phyloP scores from a whole-genome alignment of 2,113 vertebrate species.

The Notechis scutatus region DNA sequence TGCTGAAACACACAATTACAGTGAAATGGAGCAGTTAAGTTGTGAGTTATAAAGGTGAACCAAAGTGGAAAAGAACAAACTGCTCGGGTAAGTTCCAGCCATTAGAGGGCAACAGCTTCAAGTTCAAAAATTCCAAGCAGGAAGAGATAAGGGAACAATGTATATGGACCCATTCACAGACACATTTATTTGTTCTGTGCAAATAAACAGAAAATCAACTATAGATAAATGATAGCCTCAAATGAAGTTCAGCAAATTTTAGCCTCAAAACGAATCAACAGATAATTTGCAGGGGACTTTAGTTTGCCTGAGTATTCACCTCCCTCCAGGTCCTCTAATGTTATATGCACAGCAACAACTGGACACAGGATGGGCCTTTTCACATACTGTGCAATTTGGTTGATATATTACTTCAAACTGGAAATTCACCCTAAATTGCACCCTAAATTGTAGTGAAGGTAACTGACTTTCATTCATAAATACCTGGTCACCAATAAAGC shows the following conservation, averaged over 20 bases:
- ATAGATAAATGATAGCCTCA: not conserved
- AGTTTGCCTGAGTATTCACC: not conserved
- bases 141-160: not conserved
- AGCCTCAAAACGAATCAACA: not conserved
- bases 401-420: not conserved
- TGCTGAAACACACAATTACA: not conserved
- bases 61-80: not conserved
- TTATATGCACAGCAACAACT: not conserved
- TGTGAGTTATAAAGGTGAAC: rapidly evolving
- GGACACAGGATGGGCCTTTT: not conserved
- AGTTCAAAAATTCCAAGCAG: not conserved
- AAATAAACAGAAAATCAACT: not conserved
- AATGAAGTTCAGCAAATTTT: not conserved
- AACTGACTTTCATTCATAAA: not conserved
- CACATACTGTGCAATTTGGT: not conserved
- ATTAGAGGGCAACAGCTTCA: not conserved
- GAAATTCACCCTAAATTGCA: not conserved
- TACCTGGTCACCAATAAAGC: not conserved
- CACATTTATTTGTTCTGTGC: not conserved
- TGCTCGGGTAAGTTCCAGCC: not conserved
- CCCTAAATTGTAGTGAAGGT: not conserved
- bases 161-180: not conserved
- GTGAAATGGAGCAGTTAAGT: not conserved
- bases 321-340: too few relatives aligned
- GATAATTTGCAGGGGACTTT: not conserved